phyloP scores from a whole-genome alignment of 2,113 vertebrate genomes.

The Periophthalmus modestus region DNA sequence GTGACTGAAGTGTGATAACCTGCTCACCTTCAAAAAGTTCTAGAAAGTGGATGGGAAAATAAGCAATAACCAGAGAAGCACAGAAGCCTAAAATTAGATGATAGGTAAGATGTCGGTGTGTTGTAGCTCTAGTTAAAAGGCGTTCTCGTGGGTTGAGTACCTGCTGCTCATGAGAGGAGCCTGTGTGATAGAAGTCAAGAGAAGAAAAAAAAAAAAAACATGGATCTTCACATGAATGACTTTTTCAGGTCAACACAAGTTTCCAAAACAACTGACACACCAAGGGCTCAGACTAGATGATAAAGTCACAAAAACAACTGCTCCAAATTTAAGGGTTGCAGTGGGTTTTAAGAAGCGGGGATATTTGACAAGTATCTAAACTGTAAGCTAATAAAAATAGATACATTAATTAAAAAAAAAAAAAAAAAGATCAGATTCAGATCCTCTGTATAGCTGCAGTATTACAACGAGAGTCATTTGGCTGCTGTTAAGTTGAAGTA shows the following conservation, averaged over 20 bases:
- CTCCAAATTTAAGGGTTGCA: not conserved
- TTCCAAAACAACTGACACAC: not conserved
- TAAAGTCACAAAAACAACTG: not conserved
- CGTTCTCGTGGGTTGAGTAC: slow-evolving; percentile 1
- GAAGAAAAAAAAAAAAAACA: slow-evolving; percentile 26
- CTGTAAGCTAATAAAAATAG: not conserved
- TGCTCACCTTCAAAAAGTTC: slow-evolving; percentile 1
- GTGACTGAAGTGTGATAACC: not conserved
- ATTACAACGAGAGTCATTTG: too few species aligned
- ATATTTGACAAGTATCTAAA: not conserved
- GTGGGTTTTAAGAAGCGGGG: not conserved
- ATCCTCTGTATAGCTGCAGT: too few species aligned
- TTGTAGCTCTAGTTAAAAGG: slow-evolving; percentile 37
- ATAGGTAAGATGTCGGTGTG: slow-evolving; percentile 24
- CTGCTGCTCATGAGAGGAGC: slow-evolving; percentile 32
- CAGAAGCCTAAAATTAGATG: slow-evolving; percentile 45
- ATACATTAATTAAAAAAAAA: too few species aligned
- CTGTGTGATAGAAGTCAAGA: slow-evolving; percentile 31
- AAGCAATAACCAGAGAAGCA: slow-evolving; percentile 20
- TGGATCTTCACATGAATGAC: slow-evolving; percentile 37
- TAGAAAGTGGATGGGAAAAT: slow-evolving; percentile 17
- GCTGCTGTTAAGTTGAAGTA: too few species aligned
- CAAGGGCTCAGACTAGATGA: not conserved
- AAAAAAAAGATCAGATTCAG: too few species aligned
- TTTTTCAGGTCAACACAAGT: slow-evolving; percentile 40